These are phyloP conservation scores for Cheirogaleus medius DNA, from an alignment of 2,113 vertebrate species.

Conservation along the genomic window DNA sequence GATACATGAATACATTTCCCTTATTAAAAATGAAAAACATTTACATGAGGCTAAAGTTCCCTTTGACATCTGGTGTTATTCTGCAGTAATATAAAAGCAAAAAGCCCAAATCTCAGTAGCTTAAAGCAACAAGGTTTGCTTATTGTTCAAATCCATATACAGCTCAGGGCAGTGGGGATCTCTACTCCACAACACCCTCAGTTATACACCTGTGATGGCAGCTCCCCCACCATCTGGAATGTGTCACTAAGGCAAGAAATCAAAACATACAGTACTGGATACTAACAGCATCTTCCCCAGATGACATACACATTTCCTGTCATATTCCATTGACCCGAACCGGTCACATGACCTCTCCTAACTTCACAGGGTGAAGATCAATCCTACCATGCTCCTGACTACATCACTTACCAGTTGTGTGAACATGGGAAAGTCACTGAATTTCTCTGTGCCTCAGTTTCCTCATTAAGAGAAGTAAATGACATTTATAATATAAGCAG, in stretches of 20 bases:
- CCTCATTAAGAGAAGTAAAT: background rate
- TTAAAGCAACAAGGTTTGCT: background rate
- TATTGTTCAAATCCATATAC: background rate
- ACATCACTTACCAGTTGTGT: too few species aligned
- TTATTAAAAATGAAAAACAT: slow-evolving; percentile 47
- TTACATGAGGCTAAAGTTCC: background rate
- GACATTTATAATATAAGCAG: background rate
- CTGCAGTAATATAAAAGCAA: background rate
- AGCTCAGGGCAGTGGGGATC: background rate
- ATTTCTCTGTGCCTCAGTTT: background rate
- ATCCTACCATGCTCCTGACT: background rate
- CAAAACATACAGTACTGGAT: background rate
- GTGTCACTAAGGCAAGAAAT: background rate
- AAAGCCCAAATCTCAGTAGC: background rate
- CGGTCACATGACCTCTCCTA: background rate
- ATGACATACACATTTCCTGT: background rate
- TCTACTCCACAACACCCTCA: too few species aligned
- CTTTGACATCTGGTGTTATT: background rate
- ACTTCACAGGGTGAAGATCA: fast-evolving
- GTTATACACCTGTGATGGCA: fast-evolving
- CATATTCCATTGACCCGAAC: background rate
- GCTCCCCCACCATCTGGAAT: background rate
- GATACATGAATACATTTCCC: background rate
- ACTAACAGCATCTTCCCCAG: background rate
- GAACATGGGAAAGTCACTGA: background rate